A percentile compares a stretch with the other conserved stretches of the same genome.
Evolutionary conservation across 1,140 invertebrate genomes (phyloP).

Genomic region (Octopus bimaculoides): DNA sequence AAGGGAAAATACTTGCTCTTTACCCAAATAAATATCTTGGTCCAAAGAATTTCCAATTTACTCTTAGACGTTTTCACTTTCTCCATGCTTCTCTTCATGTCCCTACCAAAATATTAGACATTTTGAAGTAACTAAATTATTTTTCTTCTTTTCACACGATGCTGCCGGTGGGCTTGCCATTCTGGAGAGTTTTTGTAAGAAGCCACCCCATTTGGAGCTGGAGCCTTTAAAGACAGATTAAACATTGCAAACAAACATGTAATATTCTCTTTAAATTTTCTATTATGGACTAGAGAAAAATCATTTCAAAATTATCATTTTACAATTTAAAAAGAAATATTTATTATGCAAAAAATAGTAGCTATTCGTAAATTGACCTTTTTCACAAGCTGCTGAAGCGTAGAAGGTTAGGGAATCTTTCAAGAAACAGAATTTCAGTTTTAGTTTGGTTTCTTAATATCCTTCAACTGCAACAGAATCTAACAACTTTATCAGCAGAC

Average conservation of each 20-base stretch:
- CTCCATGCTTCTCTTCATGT: no score
- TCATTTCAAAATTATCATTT: no score
- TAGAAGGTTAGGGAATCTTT: background rate
- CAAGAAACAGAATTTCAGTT: background rate
- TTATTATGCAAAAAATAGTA: no score
- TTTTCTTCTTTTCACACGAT: background rate
- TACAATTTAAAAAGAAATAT: no score
- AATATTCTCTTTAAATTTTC: constrained; percentile 9
- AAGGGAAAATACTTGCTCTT: no score
- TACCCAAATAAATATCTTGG: no score
- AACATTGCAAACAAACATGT: constrained; percentile 9
- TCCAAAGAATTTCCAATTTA: no score
- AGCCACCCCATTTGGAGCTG: constrained; percentile 6
- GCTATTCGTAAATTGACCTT: background rate
- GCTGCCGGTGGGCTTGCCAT: background rate
- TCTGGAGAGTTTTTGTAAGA: constrained; percentile 7
- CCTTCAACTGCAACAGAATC: no score
- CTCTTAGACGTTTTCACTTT: no score
- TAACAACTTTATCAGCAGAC: no score
- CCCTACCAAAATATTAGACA: background rate
- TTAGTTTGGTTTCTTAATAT: no score
- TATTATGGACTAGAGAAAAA: background rate
- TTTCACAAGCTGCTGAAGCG: constrained; percentile 10
- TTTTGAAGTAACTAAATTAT: constrained; percentile 5
- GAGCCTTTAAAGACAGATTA: constrained; percentile 2